Evolutionary conservation across 2,113 vertebrate genomes (phyloP), one percentile per base, ranked within the genome.

Genomic region (Mystacornis crossleyi): DNA sequence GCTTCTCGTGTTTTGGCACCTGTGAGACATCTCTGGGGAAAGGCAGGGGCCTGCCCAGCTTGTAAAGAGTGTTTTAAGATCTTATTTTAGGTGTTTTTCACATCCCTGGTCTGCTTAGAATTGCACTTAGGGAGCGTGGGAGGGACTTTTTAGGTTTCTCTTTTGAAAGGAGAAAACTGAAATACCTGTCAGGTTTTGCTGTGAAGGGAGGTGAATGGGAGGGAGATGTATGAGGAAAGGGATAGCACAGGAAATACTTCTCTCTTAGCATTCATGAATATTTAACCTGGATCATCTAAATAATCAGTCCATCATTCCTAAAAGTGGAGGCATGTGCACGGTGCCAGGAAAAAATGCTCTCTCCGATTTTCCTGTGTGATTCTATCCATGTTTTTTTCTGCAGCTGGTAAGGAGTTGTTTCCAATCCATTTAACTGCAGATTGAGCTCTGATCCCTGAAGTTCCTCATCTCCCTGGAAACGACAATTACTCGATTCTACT

Each of bases 341-440:
- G 70, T 73, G 60, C 80, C 26, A 33, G 81, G 88, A 95, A 94
- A 96, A 95, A 97, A 95, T 51, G 72, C 51, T 36, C 73, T 89
- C 90, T 89, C 80, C 96, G 95, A 91, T 97, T 95, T 97, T 97
- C 90, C 80, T 87, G 20, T 92, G 90, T 94, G 89, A 92, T 95
- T 97, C 96, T 97, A 93, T 97, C 93, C 58, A 38, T 92, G 65
- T 96, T 95, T 95, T 95, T 81, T 94, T 95, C 90, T 97, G 86
- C 74, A 84, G 90, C 94, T 97, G 89, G 50, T 94, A 95, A 91
- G 79, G 91, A 93, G 94, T 97, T 97, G 81, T 98, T 98, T 98
- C 98, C 97, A 98, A 96, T 96, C 97, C 97, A 98, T 98, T 98
- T 98, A 98, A 97, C 98, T 97, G 96, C 96, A 98, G 97, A 97